Percentiles rank a stretch among this genome's conserved stretches.
These are phyloP conservation scores for Nemotelus nigrinus DNA, from an alignment of 2,888 invertebrate genomes.

Conservation along the genomic window DNA sequence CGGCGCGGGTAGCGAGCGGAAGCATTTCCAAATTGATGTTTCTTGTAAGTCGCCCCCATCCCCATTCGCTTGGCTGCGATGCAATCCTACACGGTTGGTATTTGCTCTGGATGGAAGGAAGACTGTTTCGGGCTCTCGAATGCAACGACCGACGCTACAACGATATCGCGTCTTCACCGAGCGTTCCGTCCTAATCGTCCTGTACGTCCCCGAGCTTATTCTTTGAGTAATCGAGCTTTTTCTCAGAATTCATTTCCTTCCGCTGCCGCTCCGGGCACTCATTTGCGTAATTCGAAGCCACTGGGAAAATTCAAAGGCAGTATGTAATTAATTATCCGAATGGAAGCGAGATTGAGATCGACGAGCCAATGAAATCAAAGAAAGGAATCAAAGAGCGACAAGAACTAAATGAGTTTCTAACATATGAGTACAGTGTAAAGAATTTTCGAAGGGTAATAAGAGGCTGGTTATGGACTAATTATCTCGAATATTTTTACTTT, in stretches of 20 bases:
- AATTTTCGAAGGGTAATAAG: too few species aligned
- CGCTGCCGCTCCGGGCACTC: constrained; percentile 1
- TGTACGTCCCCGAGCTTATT: constrained; percentile 1
- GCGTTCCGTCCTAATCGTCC: too few species aligned
- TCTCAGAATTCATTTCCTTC: background rate
- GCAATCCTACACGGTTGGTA: too few species aligned
- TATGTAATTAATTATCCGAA: constrained; percentile 1
- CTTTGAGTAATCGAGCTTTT: constrained; percentile 39
- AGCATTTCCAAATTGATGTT: constrained; percentile 26
- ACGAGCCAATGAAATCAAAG: constrained; percentile 25
- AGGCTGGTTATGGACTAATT: too few species aligned
- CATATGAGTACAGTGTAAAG: too few species aligned
- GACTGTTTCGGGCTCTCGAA: constrained; percentile 1
- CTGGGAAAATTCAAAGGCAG: constrained; percentile 18
- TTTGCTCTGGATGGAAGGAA: background rate
- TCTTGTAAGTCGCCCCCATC: constrained; percentile 10
- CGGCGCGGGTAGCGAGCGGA: background rate
- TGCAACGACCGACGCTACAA: constrained; percentile 8
- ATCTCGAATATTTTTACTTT: too few species aligned
- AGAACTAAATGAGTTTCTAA: too few species aligned
- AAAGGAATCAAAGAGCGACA: background rate
- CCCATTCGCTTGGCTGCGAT: background rate
- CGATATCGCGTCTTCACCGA: background rate
- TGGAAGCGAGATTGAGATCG: constrained; percentile 14
- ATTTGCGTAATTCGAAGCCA: constrained; percentile 30